Conservation (phyloP, 2,888 invertebrate species). For the Watsonalla cultraria region DNA sequence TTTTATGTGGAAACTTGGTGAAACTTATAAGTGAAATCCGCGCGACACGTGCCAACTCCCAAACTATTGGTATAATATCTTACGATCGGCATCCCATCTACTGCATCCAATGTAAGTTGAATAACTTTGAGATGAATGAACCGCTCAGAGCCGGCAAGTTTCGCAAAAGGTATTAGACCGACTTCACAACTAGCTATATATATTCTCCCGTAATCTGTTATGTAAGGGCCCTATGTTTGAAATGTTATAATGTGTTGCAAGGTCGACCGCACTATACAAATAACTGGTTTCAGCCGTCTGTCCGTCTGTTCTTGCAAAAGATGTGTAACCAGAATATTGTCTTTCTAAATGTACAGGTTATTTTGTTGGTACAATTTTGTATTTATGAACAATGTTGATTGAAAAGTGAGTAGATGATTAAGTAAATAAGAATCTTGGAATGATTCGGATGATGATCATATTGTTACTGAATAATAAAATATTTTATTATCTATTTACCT, state of each 20-base stretch:
- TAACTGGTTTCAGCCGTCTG: conserved; percentile 14
- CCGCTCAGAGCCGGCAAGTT: not conserved
- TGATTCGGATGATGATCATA: no score
- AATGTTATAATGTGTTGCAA: conserved; percentile 11
- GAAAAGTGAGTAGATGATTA: no score
- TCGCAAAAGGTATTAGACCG: not conserved
- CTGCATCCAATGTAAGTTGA: not conserved
- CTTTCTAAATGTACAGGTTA: not conserved
- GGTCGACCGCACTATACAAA: conserved; percentile 10
- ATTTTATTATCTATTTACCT: no score
- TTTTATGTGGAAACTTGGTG: no score
- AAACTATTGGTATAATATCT: not conserved
- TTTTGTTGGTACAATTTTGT: no score
- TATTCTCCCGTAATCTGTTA: conserved; percentile 5
- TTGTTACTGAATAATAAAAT: no score
- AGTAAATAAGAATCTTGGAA: no score
- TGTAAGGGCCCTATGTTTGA: conserved; percentile 13
- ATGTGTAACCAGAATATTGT: not conserved
- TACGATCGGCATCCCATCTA: not conserved
- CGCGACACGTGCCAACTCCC: not conserved
- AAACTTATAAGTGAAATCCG: not conserved
- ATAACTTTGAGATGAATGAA: not conserved
- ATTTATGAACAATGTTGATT: no score
- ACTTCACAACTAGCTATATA: not conserved
- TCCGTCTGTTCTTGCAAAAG: conserved; percentile 8